Conservation (phyloP, 2,888 invertebrate genomes). For the Erpobdella octoculata region DNA sequence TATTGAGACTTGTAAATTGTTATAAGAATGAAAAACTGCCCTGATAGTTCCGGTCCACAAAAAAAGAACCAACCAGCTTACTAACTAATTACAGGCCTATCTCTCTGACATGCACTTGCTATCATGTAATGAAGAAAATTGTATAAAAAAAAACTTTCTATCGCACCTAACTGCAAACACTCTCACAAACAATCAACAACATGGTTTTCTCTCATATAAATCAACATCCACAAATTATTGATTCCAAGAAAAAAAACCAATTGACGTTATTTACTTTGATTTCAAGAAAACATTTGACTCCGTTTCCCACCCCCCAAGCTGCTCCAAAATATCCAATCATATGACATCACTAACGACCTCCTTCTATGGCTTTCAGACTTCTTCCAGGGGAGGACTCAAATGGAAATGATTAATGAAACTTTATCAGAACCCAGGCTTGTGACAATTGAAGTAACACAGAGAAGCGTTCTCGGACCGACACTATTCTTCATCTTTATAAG, state of each 20-base stretch:
- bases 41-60: neutral
- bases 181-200: neutral
- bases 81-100: neutral
- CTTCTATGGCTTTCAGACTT: too few relatives aligned
- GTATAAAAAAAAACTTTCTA: neutral
- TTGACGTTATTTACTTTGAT: neutral
- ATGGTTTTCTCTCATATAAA: neutral
- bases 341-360: too few relatives aligned
- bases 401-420: too few relatives aligned
- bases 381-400: too few relatives aligned
- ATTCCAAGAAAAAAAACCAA: neutral
- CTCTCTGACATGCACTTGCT: neutral
- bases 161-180: neutral
- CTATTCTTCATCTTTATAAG: slow-evolving; percentile 3
- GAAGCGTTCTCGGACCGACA: too few relatives aligned
- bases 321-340: too few relatives aligned
- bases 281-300: neutral
- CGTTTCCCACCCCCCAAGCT: neutral
- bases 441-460: too few relatives aligned
- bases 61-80: neutral
- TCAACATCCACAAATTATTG: slow-evolving; percentile 2
- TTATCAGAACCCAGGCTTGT: too few relatives aligned
- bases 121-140: neutral
- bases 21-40: too few relatives aligned
- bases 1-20: too few relatives aligned